phyloP scores from a whole-genome alignment of 92 coral and sea anemone genomes.

The Heteractis magnifica region DNA sequence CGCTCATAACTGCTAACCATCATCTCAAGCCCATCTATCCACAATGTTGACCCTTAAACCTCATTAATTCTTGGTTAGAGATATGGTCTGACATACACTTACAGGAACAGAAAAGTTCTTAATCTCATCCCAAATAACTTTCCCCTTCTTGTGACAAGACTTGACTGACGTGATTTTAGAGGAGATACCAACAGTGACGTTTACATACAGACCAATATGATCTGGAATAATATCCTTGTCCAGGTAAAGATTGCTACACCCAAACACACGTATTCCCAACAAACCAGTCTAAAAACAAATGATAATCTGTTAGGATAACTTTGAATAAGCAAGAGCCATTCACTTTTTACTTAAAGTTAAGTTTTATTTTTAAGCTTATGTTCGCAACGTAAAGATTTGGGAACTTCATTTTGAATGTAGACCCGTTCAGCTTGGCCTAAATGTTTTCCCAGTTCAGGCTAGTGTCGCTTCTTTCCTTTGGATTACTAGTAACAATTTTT shows the following conservation, averaged over 20 bases:
- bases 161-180: conserved; percentile 82
- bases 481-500: neutral
- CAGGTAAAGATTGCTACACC: conserved; percentile 78
- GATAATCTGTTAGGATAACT: too few species aligned
- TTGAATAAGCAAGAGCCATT: neutral
- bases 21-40: too few species aligned
- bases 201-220: conserved; percentile 75
- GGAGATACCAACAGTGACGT: conserved; percentile 68
- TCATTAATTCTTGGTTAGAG: too few species aligned
- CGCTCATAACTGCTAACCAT: too few species aligned
- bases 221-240: conserved; percentile 82
- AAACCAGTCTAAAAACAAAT: conserved; percentile 66
- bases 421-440: too few species aligned
- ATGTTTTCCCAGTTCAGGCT: neutral
- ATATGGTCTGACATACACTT: conserved; percentile 24
- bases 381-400: too few species aligned
- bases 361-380: too few species aligned
- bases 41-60: too few species aligned
- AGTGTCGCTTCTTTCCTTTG: too few species aligned
- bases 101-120: conserved; percentile 82
- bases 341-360: neutral
- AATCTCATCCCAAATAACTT: conserved; percentile 90
- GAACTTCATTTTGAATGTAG: neutral
- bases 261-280: conserved; percentile 87
- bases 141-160: conserved; percentile 78